These are phyloP conservation scores for Leptopilina syphax DNA, from an alignment of 2,888 invertebrate genomes.

Conservation along the genomic window DNA sequence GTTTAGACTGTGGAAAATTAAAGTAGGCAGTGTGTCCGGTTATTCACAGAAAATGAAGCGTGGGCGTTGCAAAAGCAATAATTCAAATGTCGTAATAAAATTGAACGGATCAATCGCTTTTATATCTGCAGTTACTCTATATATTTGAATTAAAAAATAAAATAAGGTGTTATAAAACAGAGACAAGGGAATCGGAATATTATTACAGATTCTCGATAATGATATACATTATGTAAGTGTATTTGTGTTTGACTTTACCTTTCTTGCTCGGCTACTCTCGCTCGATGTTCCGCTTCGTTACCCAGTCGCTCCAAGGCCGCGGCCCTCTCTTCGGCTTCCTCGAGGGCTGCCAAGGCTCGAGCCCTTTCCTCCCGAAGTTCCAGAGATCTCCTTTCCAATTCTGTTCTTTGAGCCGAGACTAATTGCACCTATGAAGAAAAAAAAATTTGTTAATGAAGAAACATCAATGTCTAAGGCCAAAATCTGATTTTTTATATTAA, in stretches of 20 bases:
- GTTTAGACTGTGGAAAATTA: conserved; percentile 11
- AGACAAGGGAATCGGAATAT: neutral
- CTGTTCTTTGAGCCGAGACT: conserved; percentile 89
- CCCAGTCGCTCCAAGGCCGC: conserved; percentile 87
- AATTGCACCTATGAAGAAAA: conserved; percentile 81
- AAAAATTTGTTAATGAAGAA: neutral
- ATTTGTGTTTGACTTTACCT: conserved; percentile 76
- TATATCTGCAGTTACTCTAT: neutral
- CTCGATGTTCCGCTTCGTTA: conserved; percentile 77
- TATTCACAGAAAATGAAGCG: neutral
- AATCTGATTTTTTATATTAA: too few species aligned
- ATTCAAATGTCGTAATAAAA: conserved; percentile 26
- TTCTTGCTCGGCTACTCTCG: conserved; percentile 72
- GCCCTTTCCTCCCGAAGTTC: conserved; percentile 89
- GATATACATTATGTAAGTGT: neutral
- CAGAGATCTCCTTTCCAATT: conserved; percentile 89
- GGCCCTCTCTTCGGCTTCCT: conserved; percentile 94
- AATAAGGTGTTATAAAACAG: neutral
- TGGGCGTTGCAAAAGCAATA: conserved; percentile 1
- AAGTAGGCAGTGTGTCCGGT: conserved; percentile 26
- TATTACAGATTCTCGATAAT: neutral
- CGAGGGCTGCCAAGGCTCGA: conserved; percentile 86
- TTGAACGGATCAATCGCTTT: neutral
- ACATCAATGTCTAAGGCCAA: neutral
- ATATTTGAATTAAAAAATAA: neutral